Base-by-base conservation (phyloP, 2,888 invertebrate genomes). In the Plebejus anna region DNA sequence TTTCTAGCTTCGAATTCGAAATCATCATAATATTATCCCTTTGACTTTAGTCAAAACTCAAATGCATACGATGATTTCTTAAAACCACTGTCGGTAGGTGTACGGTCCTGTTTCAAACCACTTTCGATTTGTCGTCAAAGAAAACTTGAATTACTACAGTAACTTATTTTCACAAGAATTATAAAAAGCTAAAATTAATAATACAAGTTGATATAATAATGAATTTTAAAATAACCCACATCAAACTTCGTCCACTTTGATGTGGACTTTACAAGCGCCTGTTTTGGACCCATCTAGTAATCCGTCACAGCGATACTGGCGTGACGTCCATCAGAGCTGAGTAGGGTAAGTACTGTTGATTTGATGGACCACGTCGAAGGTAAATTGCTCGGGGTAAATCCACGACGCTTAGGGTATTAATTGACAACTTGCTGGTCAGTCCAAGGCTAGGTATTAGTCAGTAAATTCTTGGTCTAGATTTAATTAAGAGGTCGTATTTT, bases 281-380 rank as follows among this genome's bases (percentile, higher is more conserved):
- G 32, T 66, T 66, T 66, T 66, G 36, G 66, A 66, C 66, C 66
- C 32, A 66, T 66, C 32, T 32, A 66, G 66, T 66, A 66, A 66
- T 66, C 66, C 66, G 32, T 66, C 66, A 66, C 66, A 5, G 66
- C 16, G 13, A 66, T 66, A 32, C 32, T 66, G 32, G 32, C 66
- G 66, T 36, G 66, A 32, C 66, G 66, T 66, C 32, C 66, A 66
- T 66, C 66, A 32, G 32, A 66, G 13, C 66, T 66, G 66, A 66
- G 32, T 66, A 66, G 66, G 66, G 66, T 66, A 66, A 66, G 66
- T 66, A 36, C 32, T 66, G 66, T 66, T 66, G 66, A 66, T 66
- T 66, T 66, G 66, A 66, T 66, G 66, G 66, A 66, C 66, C 66
- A 66, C 36, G 66, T 66, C 66, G 66, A 66, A 66, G 66, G 66